These are phyloP conservation scores for Microchirus variegatus DNA, from an alignment of 2,797 vertebrate species.

Conservation along the genomic window DNA sequence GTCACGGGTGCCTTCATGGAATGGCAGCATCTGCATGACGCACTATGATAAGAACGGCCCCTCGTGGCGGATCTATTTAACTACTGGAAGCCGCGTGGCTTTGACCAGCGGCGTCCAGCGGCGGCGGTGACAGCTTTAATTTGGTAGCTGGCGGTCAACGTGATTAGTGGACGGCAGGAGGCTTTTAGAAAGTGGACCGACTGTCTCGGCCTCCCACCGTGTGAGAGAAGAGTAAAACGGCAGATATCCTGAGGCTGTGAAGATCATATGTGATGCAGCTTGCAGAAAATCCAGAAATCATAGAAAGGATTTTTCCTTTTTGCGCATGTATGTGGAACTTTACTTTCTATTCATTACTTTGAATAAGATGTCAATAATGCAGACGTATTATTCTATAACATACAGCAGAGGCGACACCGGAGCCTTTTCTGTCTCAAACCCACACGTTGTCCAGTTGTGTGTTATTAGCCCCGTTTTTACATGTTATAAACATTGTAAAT, in stretches of 20 bases:
- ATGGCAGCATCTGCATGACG: constrained; percentile 34
- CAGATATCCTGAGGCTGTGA: constrained; percentile 12
- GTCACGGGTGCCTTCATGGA: constrained; percentile 6
- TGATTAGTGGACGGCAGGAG: constrained; percentile 75
- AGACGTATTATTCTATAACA: no score
- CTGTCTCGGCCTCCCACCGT: constrained; percentile 46
- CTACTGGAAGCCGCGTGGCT: constrained; percentile 58
- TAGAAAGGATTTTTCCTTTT: neutral
- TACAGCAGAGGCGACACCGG: no score
- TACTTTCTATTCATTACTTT: neutral
- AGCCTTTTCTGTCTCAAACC: no score
- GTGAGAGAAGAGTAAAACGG: constrained; percentile 43
- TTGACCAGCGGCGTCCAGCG: constrained; percentile 56
- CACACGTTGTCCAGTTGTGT: no score
- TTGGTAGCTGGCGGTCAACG: constrained; percentile 71
- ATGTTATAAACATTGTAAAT: no score
- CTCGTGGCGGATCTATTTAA: constrained; percentile 69
- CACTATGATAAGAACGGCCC: constrained; percentile 58
- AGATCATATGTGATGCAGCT: constrained; percentile 15
- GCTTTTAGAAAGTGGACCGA: constrained; percentile 72
- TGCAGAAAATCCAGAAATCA: neutral
- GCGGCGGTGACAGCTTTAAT: constrained; percentile 77
- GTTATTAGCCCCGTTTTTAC: no score
- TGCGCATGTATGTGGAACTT: neutral
- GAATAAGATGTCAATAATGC: no score